Percentiles rank a stretch among this genome's conserved stretches.
Conservation (phyloP, 2,888 invertebrate species). For the Morpho achilles region DNA sequence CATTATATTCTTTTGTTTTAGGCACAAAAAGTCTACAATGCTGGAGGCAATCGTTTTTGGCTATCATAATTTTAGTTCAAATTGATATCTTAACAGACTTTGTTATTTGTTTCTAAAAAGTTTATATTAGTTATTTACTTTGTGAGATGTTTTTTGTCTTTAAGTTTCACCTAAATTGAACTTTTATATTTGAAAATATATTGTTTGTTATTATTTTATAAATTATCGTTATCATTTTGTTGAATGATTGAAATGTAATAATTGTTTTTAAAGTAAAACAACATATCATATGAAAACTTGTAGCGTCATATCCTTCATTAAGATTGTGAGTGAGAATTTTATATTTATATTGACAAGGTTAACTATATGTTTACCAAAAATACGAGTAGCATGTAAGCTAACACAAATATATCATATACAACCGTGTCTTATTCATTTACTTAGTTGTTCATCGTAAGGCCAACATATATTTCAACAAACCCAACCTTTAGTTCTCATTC, state of each 20-base stretch:
- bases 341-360: slow-evolving; percentile 44
- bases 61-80: slow-evolving; percentile 57
- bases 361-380: slow-evolving; percentile 8
- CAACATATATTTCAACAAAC: too few species aligned
- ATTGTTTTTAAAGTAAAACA: slow-evolving; percentile 14
- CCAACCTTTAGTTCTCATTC: too few species aligned
- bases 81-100: slow-evolving; percentile 56
- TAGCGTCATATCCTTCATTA: slow-evolving; percentile 52
- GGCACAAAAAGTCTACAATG: slow-evolving; percentile 55
- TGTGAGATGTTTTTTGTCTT: background rate
- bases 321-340: slow-evolving; percentile 47
- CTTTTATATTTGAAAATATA: background rate
- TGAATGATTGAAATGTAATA: background rate
- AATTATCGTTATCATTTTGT: background rate
- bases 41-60: slow-evolving; percentile 60
- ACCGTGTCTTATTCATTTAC: too few species aligned
- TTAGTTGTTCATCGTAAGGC: too few species aligned
- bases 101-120: slow-evolving; percentile 25
- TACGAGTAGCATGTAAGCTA: slow-evolving; percentile 20
- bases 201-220: too few species aligned
- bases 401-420: background rate
- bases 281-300: slow-evolving; percentile 58
- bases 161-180: too few species aligned
- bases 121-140: background rate
- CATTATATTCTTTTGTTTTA: slow-evolving; percentile 48